These are phyloP conservation scores for Pituophis catenifer DNA, from an alignment of 2,113 vertebrate genomes.

Conservation along the genomic window DNA sequence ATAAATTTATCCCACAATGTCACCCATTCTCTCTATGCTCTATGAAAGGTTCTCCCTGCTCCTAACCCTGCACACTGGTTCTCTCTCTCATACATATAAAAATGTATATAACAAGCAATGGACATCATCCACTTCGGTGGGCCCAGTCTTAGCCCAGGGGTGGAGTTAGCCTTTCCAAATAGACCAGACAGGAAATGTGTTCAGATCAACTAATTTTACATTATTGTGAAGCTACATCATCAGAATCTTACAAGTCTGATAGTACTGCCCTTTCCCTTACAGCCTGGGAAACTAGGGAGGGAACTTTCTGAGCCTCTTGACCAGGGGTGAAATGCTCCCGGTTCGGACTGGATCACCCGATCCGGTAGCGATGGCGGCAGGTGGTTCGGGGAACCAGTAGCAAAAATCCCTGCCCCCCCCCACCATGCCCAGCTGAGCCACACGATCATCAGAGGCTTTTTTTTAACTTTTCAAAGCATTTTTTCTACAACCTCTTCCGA, in stretches of 20 bases:
- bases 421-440: too few species aligned
- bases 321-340: too few species aligned
- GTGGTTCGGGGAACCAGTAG: too few species aligned
- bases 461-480: too few species aligned
- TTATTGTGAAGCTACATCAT: not conserved
- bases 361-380: too few species aligned
- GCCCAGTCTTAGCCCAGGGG: not conserved
- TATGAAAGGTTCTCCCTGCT: not conserved
- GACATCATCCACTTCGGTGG: not conserved
- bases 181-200: not conserved
- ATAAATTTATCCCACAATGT: not conserved
- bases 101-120: not conserved
- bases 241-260: not conserved
- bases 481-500: too few species aligned
- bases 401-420: too few species aligned
- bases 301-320: too few species aligned
- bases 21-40: not conserved
- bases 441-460: too few species aligned
- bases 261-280: not conserved
- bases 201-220: not conserved
- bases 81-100: not conserved
- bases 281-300: not conserved
- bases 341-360: too few species aligned
- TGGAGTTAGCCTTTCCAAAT: not conserved
- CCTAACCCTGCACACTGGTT: not conserved